phyloP scores from a whole-genome alignment of 2,797 vertebrate species.

The Argya squamiceps region DNA sequence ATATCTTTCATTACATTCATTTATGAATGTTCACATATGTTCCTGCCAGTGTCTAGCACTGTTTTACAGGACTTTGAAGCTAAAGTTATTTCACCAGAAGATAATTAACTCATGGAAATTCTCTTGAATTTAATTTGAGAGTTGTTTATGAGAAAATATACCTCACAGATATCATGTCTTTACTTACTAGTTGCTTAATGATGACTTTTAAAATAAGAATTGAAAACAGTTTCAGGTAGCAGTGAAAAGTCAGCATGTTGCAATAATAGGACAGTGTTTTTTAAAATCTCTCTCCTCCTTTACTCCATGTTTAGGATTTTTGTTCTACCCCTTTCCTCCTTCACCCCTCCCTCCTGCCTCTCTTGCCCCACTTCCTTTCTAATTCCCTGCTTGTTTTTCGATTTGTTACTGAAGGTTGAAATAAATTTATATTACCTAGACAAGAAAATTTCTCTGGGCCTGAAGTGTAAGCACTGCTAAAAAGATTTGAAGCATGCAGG shows the following conservation, averaged over 20 bases:
- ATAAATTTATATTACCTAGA: neutral
- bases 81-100: neutral
- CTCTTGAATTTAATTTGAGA: neutral
- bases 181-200: neutral
- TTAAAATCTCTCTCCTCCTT: fast-evolving
- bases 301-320: neutral
- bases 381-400: neutral
- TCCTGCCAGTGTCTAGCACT: neutral
- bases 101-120: neutral
- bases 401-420: neutral
- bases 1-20: neutral
- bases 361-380: fast-evolving
- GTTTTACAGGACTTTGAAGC: neutral
- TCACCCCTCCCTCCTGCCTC: fast-evolving
- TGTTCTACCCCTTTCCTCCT: neutral
- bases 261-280: neutral
- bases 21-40: neutral
- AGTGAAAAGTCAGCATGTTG: neutral
- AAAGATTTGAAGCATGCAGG: neutral
- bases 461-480: neutral
- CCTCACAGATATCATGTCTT: neutral
- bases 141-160: neutral
- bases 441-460: neutral
- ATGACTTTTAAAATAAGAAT: neutral
- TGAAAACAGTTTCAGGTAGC: neutral